phyloP scores from a whole-genome alignment of 1,140 invertebrate species.

The Drosophila grimshawi region DNA sequence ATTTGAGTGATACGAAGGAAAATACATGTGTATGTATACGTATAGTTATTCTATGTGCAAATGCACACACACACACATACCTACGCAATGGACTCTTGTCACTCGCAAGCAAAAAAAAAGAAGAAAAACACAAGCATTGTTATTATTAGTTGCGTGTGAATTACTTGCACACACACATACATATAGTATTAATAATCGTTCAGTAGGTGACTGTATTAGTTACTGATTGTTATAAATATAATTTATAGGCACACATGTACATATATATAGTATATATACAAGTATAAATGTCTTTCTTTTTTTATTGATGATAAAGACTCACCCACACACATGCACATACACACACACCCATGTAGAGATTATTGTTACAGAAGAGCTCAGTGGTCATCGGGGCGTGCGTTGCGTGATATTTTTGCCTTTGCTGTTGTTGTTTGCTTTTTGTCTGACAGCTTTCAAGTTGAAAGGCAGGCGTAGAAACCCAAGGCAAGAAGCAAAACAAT shows the following conservation, averaged over 20 bases:
- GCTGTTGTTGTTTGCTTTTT: constrained; percentile 21
- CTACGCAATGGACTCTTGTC: neutral
- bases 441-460: constrained; percentile 38
- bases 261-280: constrained; percentile 9
- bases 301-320: constrained; percentile 10
- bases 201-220: constrained; percentile 15
- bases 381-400: constrained; percentile 33
- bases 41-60: neutral
- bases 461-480: constrained; percentile 54
- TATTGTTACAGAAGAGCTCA: constrained; percentile 47
- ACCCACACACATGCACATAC: constrained; percentile 11
- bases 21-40: neutral
- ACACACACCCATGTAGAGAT: constrained; percentile 6
- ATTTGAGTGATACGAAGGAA: constrained; percentile 14
- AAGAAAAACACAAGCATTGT: constrained; percentile 14
- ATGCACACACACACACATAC: neutral
- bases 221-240: constrained; percentile 6
- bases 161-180: constrained; percentile 3
- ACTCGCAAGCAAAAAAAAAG: neutral
- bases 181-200: constrained; percentile 45
- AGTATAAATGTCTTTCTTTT: constrained; percentile 8
- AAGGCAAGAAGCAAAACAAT: constrained; percentile 46
- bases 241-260: constrained; percentile 18
- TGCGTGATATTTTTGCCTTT: constrained; percentile 38
- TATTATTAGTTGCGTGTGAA: constrained; percentile 55